Evolutionary conservation across 1,140 invertebrate genomes (phyloP), one percentile per base, ranked within the genome.

Genomic region (Drosophila saltans): DNA sequence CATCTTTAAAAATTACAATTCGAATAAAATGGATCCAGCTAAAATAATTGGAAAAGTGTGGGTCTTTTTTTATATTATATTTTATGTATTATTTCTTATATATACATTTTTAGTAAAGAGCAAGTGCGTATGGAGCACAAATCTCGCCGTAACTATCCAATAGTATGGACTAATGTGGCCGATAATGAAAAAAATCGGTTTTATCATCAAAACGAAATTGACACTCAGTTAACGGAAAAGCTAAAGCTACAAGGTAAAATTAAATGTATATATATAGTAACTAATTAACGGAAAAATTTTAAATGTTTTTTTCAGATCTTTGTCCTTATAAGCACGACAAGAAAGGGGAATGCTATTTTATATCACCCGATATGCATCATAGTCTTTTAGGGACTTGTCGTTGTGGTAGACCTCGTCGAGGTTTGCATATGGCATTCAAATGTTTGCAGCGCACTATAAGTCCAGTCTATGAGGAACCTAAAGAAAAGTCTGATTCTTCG

Each of bases 301-400:
- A 8, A 26, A 59, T 59, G 2, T 58, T 58, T 39, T 3, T 26
- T 52, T 7, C 26, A 89, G 85, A 77, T 1, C n/a, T 78, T 0
- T 77, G 75, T 55, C 79, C 88, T 0, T 91, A 72, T 68, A n/a
- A 62, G 36, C 89, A 92, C 33, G 77, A 77, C 40, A 75, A 74
- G 1, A 55, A 88, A 4, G 88, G 84, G 3, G 84, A 91, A 30
- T 79, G 78, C 1, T 74, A 71, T 11, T 92, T 92, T 56, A 45
- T 91, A 8, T 92, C 91, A 7, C 69, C 82, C 2, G 82, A 88
- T 40, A 91, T 92, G 91, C 80, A 82, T 24, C 75, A 79, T 7
- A 63, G 68, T 39, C 40, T 91, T 2, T 5, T 90, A 11, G 80
- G 78, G 2, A 76, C 60, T 6, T 92, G 91, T 62, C 91, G 91